Base-by-base conservation (phyloP, 2,888 invertebrate species). In the Acronicta alni region DNA sequence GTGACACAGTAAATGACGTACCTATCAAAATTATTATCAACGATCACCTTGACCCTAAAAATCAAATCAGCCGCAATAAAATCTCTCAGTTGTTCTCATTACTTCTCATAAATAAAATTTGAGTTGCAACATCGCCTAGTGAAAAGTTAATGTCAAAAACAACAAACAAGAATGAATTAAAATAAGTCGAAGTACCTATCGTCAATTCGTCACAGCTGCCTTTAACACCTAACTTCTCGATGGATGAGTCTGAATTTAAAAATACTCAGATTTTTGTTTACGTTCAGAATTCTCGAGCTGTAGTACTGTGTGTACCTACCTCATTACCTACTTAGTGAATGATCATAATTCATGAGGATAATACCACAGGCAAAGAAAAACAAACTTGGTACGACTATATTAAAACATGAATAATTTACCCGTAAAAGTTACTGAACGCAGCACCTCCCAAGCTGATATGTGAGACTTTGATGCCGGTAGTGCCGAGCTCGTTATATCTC, bases 401-500 rank as follows among this genome's bases (percentile, higher is more conserved):
- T 17, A 52, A 4, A 26, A n/a, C 10, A 38, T 14, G 38, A 53
- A 23, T 65, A 86, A 93, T 87, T 30, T 93, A 97, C 97, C 97
- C 97, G 87, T 97, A 97, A 78, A 96, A 95, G 63, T 95, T 94
- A 74, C 96, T 96, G 65, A 98, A 95, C 3, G 96, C 95, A 12
- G 96, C 97, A 44, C 97, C 96, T n/a, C 98, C 98, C 37, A 97
- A 88, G 32, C 97, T 95, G 42, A 98, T 80, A 80, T 96, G 95
- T 2, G 97, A 98, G 23, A 98, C 93, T 60, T 94, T 85, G 69
- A 98, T 85, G 37, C 95, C 97, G 0, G 98, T 98, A 62, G 94
- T 95, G 0, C 97, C 98, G 14, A 98, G 94, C 46, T 89, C 78
- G 56, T 95, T 95, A 84, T 97, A 98, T 80, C 95, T 95, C 97